Evolutionary conservation across 2,113 vertebrate species (phyloP).

Genomic region (Mellivora capensis): DNA sequence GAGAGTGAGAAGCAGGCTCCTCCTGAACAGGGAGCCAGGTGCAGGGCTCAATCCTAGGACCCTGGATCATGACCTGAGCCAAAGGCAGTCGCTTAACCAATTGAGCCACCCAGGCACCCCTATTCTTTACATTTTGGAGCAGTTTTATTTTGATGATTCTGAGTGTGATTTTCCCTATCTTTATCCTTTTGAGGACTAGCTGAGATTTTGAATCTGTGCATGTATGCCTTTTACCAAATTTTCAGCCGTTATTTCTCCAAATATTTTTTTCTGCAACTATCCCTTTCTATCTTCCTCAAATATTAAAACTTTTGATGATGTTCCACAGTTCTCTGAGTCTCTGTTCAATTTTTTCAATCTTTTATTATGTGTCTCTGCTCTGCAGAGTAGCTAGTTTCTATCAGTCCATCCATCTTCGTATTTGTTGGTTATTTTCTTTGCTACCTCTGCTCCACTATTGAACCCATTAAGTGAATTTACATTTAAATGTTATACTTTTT

Average conservation of each 20-base stretch:
- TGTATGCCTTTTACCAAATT: background rate
- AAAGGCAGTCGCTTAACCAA: background rate
- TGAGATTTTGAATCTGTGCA: background rate
- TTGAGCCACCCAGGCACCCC: background rate
- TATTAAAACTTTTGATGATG: background rate
- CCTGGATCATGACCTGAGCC: too few species aligned
- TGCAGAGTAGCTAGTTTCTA: background rate
- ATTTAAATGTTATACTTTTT: background rate
- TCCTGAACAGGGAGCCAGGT: background rate
- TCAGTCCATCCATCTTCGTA: background rate
- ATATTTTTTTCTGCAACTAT: background rate
- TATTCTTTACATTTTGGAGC: background rate
- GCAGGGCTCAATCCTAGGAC: background rate
- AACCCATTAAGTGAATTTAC: background rate
- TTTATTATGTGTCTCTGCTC: background rate
- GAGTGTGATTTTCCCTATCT: background rate
- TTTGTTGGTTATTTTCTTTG: background rate
- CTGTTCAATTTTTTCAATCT: background rate
- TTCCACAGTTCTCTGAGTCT: background rate
- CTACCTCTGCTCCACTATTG: background rate
- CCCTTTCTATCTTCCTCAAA: background rate
- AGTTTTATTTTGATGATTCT: background rate
- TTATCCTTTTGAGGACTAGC: background rate
- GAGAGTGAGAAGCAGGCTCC: background rate
- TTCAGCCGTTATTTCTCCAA: background rate